A percentile compares a stretch with the other conserved stretches of the same genome.
Evolutionary conservation across 2,113 vertebrate species (phyloP).

Genomic region (Mormoops blainvillei): DNA sequence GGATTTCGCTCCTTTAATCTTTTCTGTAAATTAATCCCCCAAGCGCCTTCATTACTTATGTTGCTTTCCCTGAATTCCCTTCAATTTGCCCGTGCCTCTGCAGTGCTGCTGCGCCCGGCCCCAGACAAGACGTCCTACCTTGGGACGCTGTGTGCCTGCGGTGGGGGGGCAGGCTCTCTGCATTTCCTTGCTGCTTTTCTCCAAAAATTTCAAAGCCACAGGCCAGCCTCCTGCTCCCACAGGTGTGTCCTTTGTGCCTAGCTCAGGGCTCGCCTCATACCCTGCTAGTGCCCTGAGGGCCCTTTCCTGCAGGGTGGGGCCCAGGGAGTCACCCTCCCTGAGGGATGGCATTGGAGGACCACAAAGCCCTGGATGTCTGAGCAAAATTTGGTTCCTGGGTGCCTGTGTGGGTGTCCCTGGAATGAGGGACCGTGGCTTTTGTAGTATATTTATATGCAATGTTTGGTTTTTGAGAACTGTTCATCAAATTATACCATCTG

Average conservation of each 20-base stretch:
- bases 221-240: neutral
- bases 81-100: conserved; percentile 32
- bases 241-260: neutral
- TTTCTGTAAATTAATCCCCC: conserved; percentile 77
- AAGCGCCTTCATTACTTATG: conserved; percentile 69
- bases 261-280: neutral
- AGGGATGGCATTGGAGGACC: neutral
- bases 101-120: conserved; percentile 43
- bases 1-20: conserved; percentile 75
- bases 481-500: neutral
- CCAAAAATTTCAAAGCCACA: neutral
- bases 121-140: conserved; percentile 12
- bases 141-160: neutral
- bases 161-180: neutral
- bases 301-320: neutral
- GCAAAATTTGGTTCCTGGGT: neutral
- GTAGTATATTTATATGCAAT: neutral
- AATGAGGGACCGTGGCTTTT: neutral
- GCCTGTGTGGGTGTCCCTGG: neutral
- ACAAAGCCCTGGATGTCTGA: neutral
- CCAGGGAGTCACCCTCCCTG: neutral
- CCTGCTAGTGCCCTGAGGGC: rapidly evolving
- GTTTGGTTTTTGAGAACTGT: neutral
- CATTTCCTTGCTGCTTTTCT: neutral
- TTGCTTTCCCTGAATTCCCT: conserved; percentile 60